Evolutionary conservation across 92 coral and sea anemone species (phyloP).

Genomic region (Zoanthus sociatus): DNA sequence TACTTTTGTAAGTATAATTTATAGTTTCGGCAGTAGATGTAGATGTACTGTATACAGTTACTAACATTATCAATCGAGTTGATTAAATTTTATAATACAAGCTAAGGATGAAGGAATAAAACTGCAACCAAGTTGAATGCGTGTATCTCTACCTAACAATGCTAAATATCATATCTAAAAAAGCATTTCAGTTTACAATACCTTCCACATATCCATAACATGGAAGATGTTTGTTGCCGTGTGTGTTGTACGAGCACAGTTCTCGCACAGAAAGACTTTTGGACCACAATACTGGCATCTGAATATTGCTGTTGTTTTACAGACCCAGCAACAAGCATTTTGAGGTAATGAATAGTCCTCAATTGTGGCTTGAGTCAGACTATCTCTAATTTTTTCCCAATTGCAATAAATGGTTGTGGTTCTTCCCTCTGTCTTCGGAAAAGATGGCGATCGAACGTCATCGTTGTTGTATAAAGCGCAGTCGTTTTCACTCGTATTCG

Average conservation of each 20-base stretch:
- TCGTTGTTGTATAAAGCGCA: background rate
- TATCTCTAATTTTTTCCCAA: conserved; percentile 25
- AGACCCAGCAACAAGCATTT: conserved; percentile 18
- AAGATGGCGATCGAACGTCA: conserved; percentile 15
- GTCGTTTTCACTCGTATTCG: background rate
- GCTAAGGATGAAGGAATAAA: background rate
- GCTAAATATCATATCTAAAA: background rate
- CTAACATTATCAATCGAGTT: background rate
- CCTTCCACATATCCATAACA: background rate
- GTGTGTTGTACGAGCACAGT: background rate
- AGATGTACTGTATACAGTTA: background rate
- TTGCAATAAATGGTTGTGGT: conserved; percentile 23
- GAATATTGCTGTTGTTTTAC: conserved; percentile 19
- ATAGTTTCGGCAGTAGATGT: no score
- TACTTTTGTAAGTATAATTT: no score
- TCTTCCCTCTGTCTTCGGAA: conserved; percentile 25
- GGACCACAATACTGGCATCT: conserved; percentile 14
- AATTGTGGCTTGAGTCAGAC: conserved; percentile 29
- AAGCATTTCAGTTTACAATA: background rate
- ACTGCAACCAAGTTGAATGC: background rate
- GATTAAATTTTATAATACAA: background rate
- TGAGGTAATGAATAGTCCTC: conserved; percentile 2
- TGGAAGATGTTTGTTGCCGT: background rate
- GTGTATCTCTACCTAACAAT: background rate
- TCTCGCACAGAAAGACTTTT: conserved; percentile 4